Evolutionary conservation across 2,113 vertebrate species (phyloP).

Genomic region (Psilopsiagon aymara): DNA sequence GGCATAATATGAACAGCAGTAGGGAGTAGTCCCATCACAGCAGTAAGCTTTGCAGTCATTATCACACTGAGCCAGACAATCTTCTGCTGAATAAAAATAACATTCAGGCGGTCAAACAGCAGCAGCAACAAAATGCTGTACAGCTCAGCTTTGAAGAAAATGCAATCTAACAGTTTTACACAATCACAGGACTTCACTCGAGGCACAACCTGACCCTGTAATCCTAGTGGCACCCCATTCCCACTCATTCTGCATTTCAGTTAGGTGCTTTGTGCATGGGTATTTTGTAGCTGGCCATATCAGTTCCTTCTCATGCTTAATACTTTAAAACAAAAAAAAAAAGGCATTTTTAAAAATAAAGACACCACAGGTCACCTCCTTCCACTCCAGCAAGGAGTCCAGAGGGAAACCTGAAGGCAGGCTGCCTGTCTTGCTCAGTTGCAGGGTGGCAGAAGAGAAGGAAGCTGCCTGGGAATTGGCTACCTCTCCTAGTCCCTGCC

Average conservation of each 20-base stretch:
- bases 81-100: conserved; percentile 74
- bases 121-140: background rate
- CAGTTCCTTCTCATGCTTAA: background rate
- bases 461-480: background rate
- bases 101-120: background rate
- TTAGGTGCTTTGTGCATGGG: background rate
- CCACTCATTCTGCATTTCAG: background rate
- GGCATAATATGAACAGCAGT: conserved; percentile 94
- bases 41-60: conserved; percentile 89
- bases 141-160: conserved; percentile 17
- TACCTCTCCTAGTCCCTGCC: background rate
- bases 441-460: background rate
- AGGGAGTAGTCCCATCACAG: conserved; percentile 87
- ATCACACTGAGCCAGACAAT: conserved; percentile 82
- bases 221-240: background rate
- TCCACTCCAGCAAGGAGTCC: background rate
- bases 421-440: background rate
- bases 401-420: background rate
- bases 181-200: background rate
- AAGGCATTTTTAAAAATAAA: background rate
- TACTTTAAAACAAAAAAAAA: background rate
- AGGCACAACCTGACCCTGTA: background rate
- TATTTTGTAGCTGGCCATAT: background rate
- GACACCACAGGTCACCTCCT: background rate
- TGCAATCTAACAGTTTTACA: background rate